Evolutionary conservation across 1,140 invertebrate species (phyloP).

Genomic region (Calliopsis andreniformis): DNA sequence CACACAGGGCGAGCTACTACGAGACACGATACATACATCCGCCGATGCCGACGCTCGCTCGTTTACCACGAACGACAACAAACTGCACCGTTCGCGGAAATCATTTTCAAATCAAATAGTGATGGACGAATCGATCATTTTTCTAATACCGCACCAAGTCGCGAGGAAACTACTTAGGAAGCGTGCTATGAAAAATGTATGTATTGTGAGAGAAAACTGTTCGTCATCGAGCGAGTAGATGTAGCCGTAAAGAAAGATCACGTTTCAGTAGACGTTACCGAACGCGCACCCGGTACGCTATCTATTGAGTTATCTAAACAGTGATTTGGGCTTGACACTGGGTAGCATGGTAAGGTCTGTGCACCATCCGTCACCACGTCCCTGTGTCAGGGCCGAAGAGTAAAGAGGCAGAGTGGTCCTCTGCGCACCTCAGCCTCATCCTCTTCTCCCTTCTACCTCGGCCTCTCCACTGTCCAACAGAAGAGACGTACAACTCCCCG

Average conservation of each 20-base stretch:
- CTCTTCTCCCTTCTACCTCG: conserved; percentile 45
- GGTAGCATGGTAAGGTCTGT: conserved; percentile 38
- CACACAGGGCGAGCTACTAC: conserved; percentile 55
- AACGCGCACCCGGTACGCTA: conserved; percentile 40
- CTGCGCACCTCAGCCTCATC: conserved; percentile 35
- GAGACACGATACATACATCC: not conserved
- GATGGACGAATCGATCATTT: too few species aligned
- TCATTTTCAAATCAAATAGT: not conserved
- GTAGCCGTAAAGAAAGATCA: conserved; percentile 12
- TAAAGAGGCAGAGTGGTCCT: conserved; percentile 43
- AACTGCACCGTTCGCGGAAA: conserved; percentile 41
- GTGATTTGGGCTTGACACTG: conserved; percentile 60
- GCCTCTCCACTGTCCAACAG: conserved; percentile 64
- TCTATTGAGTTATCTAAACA: conserved; percentile 68
- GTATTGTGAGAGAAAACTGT: not conserved
- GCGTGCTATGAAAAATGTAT: too few species aligned
- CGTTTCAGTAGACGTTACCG: conserved; percentile 28
- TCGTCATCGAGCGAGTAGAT: not conserved
- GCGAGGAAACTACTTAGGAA: too few species aligned
- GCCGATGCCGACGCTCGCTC: not conserved
- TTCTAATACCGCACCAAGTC: too few species aligned
- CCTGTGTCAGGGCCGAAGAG: conserved; percentile 45
- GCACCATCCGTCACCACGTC: conserved; percentile 59
- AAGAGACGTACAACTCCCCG: conserved; percentile 75
- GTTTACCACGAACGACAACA: not conserved